A percentile compares a stretch with the other conserved stretches of the same genome.
These are phyloP conservation scores for Agonopterix alstromeriana DNA, from an alignment of 2,888 invertebrate species.

Conservation along the genomic window DNA sequence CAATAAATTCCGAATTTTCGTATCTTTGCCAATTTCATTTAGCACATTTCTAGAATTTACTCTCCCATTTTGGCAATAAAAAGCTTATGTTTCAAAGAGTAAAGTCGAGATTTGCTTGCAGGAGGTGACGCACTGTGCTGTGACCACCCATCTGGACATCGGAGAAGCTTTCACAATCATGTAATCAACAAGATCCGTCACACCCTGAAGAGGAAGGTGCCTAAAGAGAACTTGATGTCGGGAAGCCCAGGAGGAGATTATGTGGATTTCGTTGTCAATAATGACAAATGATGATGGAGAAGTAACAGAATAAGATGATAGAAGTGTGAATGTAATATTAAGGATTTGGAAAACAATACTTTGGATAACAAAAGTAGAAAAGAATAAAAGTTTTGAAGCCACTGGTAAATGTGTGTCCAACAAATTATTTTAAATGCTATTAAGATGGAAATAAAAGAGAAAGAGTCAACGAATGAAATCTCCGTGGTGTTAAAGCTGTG, in stretches of 20 bases:
- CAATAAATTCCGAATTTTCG: not conserved
- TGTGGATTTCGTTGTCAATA: slow-evolving; percentile 63
- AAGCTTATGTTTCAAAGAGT: slow-evolving; percentile 16
- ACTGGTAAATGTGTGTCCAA: too few relatives aligned
- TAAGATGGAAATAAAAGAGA: too few relatives aligned
- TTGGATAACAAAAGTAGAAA: too few relatives aligned
- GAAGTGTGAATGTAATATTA: too few relatives aligned
- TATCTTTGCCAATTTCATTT: not conserved
- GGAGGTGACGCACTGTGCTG: slow-evolving; percentile 58
- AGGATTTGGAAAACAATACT: too few relatives aligned
- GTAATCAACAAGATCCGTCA: slow-evolving; percentile 36
- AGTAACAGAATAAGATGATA: too few relatives aligned
- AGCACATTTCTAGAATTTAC: not conserved
- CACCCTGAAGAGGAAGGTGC: slow-evolving; percentile 38
- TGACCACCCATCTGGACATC: slow-evolving; percentile 48
- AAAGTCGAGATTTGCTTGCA: slow-evolving; percentile 56
- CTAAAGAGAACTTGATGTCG: slow-evolving; percentile 53
- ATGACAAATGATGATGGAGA: slow-evolving; percentile 32
- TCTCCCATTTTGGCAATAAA: not conserved
- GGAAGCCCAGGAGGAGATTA: slow-evolving; percentile 49
- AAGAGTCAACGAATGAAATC: too few relatives aligned
- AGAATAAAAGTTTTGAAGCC: too few relatives aligned
- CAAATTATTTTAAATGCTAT: too few relatives aligned
- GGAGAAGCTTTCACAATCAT: slow-evolving; percentile 45
- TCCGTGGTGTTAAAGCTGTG: too few relatives aligned